Evolutionary conservation across 2,797 vertebrate genomes (phyloP), one percentile per base, ranked within the genome.

Genomic region (Gobionotothen gibberifrons): DNA sequence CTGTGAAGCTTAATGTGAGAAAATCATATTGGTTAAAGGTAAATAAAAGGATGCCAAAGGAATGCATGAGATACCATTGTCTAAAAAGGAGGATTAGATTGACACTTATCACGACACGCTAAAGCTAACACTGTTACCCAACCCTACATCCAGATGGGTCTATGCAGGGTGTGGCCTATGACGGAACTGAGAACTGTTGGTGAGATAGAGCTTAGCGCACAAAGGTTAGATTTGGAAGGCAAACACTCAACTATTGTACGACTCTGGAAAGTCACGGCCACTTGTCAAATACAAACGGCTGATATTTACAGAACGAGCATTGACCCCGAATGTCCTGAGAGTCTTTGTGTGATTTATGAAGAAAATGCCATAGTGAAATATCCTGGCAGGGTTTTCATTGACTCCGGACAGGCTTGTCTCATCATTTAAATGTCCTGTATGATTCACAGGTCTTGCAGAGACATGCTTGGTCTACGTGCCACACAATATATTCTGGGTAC

Each of bases 191-290:
- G 84, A 90, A 74, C 88, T 85, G 81, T 88, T 71, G 71, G 87
- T 76, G 78, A 92, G 90, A 93, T 91, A 92, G 88, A 89, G 89
- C 78, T 90, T 86, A 84, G 79, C 13, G 70, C 89, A 92, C 89
- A 93, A 93, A 93, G 89, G 86, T 89, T 89, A 91, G 91, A 92
- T 91, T 90, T 92, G 86, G 72, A 93, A 90, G 83, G 86, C 84
- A 93, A 93, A 94, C 91, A 94, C 82, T 69, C 70, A 80, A 80
- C 88, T 81, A 92, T 94, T 93, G 91, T 93, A 82, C 3, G 78
- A 73, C 76, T 87, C 71, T 83, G 84, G 73, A 90, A 91, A 93
- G 90, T 93, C 91, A 92, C 79, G 79, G 92, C 82, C 89, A 89
- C 89, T 91, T 92, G 86, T 89, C 85, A 90, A 92, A 92, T 65